Base-by-base conservation (phyloP, 2,797 vertebrate genomes). In the Neomorphus geoffroyi region DNA sequence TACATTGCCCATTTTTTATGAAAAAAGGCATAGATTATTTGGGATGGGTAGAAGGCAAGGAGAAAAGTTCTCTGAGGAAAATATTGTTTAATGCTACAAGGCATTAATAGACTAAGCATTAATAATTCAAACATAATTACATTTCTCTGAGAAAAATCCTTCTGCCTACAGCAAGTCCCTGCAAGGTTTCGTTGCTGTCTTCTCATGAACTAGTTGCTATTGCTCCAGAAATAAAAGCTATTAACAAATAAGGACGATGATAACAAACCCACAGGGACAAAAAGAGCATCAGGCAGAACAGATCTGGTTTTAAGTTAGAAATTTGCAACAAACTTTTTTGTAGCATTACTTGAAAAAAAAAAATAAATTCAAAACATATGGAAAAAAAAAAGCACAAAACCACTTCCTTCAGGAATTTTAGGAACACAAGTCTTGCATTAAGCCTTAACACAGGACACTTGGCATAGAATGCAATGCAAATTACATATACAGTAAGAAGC, bases 271-370 rank as follows among this genome's bases (percentile, higher is more conserved):
- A 71, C 18, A 69, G 77, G 58, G 79, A 83, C 26, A 73, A 61
- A 80, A 95, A 45, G 56, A 92, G 90, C 71, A 70, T 21, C 46
- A 94, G 48, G 69, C 32, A 96, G 96, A 94, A 80, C 30, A 45
- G 32, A 80, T 22, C 33, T 85, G n/a, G 2, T 90, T 95, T 72
- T 50, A 83, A 86, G 16, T 77, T 80, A 72, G 11, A 86, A 91
- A 64, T 9, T 80, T 70, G 41, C 83, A 83, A 67, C 32, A 51
- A 67, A 48, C 2, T 65, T n/a, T 69, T 80, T 39, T 26, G 41
- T 28, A 80, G 22, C 21, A 39, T 51, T 35, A 51, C 27, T 48
- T 46, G 41, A n/a, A 69, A 66, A 81, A 57, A 82, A 30, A 35
- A 35, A 16, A n/a, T n/a, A 77, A 60, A 46, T 65, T 71, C 65